A percentile compares a stretch with the other conserved stretches of the same genome.
phyloP scores from a whole-genome alignment of 1,140 invertebrate species.

The Harlomillsia oculata region DNA sequence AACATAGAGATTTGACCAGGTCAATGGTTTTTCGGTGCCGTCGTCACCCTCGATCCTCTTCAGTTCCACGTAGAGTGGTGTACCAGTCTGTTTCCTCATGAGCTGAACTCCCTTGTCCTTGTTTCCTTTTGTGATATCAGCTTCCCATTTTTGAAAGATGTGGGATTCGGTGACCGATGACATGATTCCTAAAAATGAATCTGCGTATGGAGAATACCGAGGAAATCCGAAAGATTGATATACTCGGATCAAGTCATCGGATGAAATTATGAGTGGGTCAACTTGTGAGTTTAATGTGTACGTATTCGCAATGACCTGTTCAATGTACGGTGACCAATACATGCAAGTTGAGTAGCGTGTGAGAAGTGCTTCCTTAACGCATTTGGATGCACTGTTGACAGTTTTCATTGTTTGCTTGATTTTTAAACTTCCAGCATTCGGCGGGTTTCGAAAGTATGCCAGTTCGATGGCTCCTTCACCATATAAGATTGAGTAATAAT shows the following conservation, averaged over 20 bases:
- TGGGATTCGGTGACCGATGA: not conserved
- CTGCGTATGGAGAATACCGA: constrained; percentile 1
- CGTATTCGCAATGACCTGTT: not conserved
- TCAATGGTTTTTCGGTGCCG: constrained; percentile 2
- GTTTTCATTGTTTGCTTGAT: not conserved
- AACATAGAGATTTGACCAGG: not conserved
- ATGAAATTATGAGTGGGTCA: not conserved
- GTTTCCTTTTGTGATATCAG: not conserved
- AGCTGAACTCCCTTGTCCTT: constrained; percentile 2
- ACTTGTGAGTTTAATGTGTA: constrained; percentile 6
- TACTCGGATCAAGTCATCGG: not conserved
- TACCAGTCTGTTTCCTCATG: not conserved
- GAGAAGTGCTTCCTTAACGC: not conserved
- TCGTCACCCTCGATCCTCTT: not conserved
- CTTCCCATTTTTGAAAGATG: constrained; percentile 5
- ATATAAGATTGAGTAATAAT: constrained; percentile 2
- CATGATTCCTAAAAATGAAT: not conserved
- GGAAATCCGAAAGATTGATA: not conserved
- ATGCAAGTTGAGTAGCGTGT: constrained; percentile 2
- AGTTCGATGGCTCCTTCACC: constrained; percentile 1
- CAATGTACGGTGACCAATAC: constrained; percentile 4
- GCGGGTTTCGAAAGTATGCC: not conserved
- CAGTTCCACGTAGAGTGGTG: not conserved
- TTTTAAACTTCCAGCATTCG: not conserved
- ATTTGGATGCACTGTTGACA: not conserved